These are phyloP conservation scores for Leuciscus idus DNA, from an alignment of 2,113 vertebrate species.

Conservation along the genomic window DNA sequence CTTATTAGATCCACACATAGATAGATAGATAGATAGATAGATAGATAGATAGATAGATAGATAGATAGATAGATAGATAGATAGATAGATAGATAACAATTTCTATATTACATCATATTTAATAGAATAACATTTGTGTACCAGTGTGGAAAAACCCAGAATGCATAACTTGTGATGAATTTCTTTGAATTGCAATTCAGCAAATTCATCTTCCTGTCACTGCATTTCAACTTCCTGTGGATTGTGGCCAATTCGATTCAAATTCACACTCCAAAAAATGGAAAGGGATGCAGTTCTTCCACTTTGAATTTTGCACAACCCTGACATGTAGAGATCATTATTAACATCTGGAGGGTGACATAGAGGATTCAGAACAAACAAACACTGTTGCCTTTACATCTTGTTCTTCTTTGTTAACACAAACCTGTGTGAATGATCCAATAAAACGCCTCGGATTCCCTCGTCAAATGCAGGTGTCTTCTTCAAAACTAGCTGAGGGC, in stretches of 20 bases:
- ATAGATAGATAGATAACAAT: neutral
- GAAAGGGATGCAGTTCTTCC: neutral
- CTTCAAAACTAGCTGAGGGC: neutral
- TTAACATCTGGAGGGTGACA: neutral
- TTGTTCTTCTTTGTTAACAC: neutral
- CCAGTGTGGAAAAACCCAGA: neutral
- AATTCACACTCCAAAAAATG: neutral
- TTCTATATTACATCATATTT: neutral
- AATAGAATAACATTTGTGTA: neutral
- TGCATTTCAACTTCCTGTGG: neutral
- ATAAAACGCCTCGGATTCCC: neutral
- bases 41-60: neutral
- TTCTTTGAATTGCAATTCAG: neutral
- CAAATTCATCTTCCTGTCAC: neutral
- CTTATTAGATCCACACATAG: neutral
- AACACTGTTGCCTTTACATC: constrained; percentile 8
- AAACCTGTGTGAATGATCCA: constrained; percentile 14
- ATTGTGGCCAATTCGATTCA: neutral
- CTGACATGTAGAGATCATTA: neutral
- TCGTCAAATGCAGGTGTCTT: neutral
- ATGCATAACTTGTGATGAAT: neutral
- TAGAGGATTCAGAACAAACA: neutral
- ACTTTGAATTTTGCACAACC: constrained; percentile 1
- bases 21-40: neutral
- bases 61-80: neutral